These are phyloP conservation scores for Vesta saturnalis DNA, from an alignment of 2,888 invertebrate species.

Conservation along the genomic window DNA sequence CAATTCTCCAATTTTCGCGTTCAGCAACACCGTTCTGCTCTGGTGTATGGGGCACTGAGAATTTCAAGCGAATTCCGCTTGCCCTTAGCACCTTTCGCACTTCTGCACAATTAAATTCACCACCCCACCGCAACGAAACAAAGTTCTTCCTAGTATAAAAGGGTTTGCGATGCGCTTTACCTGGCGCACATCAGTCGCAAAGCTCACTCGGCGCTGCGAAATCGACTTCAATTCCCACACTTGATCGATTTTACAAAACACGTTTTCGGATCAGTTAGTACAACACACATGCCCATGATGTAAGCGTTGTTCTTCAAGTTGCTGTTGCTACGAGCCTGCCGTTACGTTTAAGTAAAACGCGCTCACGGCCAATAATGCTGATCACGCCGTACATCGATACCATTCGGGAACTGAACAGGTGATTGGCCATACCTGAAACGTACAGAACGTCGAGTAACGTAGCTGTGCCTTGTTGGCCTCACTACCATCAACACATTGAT, in stretches of 20 bases:
- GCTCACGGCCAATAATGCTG: background rate
- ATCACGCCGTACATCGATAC: background rate
- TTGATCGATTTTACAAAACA: slow-evolving; percentile 5
- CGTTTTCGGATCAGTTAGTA: background rate
- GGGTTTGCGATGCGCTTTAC: slow-evolving; percentile 13
- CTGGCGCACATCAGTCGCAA: background rate
- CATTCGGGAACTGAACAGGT: slow-evolving; percentile 3
- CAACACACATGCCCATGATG: slow-evolving; percentile 10
- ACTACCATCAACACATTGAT: background rate
- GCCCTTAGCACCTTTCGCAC: slow-evolving; percentile 16
- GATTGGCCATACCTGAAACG: slow-evolving; percentile 2
- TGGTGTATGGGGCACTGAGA: slow-evolving; percentile 34
- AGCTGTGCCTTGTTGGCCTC: background rate
- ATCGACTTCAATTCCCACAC: background rate
- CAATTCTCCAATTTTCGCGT: slow-evolving; percentile 20
- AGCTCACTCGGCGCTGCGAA: background rate
- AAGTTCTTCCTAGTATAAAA: slow-evolving; percentile 1
- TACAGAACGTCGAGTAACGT: slow-evolving; percentile 9
- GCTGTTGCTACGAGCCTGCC: slow-evolving; percentile 3
- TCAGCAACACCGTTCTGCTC: too few species aligned
- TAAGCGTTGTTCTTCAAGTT: background rate
- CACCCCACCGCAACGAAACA: background rate
- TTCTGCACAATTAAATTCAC: slow-evolving; percentile 21
- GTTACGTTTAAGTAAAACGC: background rate
- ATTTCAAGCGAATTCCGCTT: slow-evolving; percentile 29